These are phyloP conservation scores for Eleginops maclovinus DNA, from an alignment of 2,113 vertebrate species.

Conservation along the genomic window DNA sequence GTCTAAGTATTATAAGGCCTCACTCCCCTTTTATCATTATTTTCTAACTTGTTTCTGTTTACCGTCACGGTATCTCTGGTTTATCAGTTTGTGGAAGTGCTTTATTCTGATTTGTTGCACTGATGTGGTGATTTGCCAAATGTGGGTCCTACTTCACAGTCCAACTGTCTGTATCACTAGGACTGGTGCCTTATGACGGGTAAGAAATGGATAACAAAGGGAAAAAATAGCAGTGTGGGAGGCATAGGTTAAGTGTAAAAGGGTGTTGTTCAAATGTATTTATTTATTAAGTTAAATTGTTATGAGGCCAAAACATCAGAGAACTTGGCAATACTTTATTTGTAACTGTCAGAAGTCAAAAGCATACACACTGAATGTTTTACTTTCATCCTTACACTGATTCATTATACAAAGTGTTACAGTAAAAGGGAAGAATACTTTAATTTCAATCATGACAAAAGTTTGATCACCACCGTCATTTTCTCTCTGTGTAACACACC, in stretches of 20 bases:
- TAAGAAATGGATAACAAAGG: constrained; percentile 50
- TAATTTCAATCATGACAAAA: constrained; percentile 38
- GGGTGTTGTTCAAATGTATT: constrained; percentile 22
- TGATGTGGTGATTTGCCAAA: constrained; percentile 54
- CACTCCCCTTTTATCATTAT: constrained; percentile 43
- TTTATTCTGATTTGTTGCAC: constrained; percentile 60
- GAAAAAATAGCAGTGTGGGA: constrained; percentile 9
- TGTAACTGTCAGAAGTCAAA: constrained; percentile 52
- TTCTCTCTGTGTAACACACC: constrained; percentile 47
- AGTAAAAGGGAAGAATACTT: constrained; percentile 24
- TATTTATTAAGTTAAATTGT: constrained; percentile 39
- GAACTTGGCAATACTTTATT: constrained; percentile 68
- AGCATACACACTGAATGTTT: constrained; percentile 62
- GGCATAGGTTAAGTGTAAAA: constrained; percentile 6
- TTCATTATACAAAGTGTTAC: constrained; percentile 41
- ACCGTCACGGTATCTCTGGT: constrained; percentile 34
- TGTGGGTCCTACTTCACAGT: constrained; percentile 61
- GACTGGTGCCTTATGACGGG: constrained; percentile 82
- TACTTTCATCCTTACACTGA: constrained; percentile 31
- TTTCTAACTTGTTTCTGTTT: constrained; percentile 29
- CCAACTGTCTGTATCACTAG: constrained; percentile 67
- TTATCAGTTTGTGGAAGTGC: constrained; percentile 42
- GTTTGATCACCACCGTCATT: constrained; percentile 23
- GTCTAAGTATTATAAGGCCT: constrained; percentile 59
- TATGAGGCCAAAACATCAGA: constrained; percentile 60